Evolutionary conservation across 2,797 vertebrate species (phyloP).

Genomic region (Anguilla obscura): DNA sequence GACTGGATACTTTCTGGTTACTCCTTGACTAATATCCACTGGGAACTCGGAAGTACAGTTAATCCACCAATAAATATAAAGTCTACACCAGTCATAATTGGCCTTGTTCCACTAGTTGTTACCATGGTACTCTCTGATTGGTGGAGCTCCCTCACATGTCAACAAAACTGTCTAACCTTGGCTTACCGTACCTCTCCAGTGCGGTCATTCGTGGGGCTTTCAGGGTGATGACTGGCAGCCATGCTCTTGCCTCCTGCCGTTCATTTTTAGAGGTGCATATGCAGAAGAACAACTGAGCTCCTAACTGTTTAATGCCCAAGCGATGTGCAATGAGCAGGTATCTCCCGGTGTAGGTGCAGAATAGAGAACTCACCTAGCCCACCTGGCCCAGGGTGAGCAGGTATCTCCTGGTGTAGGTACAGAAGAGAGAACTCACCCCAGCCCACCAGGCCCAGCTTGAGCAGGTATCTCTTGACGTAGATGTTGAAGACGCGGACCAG

Average conservation of each 20-base stretch:
- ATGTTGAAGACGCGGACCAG: constrained; percentile 63
- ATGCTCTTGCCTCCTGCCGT: neutral
- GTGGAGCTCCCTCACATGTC: neutral
- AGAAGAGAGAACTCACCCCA: constrained; percentile 56
- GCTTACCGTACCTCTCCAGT: neutral
- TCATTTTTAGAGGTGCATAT: neutral
- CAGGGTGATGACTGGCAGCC: neutral
- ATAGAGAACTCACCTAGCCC: constrained; percentile 34
- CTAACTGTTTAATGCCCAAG: neutral
- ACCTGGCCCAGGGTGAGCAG: neutral
- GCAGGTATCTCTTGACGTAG: constrained; percentile 58
- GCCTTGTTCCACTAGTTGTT: neutral
- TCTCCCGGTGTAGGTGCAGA: neutral
- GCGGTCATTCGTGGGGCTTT: neutral
- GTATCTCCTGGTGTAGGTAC: neutral
- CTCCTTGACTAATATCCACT: no score
- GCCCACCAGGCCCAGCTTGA: constrained; percentile 58
- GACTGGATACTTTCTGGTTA: no score
- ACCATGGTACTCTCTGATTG: neutral
- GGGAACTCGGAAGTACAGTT: no score
- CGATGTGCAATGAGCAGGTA: neutral
- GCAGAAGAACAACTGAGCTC: neutral
- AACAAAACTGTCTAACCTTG: neutral
- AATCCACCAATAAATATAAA: no score
- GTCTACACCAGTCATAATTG: no score